Conservation (phyloP, 2,888 invertebrate species). For the Cryptocheilus praepositus region DNA sequence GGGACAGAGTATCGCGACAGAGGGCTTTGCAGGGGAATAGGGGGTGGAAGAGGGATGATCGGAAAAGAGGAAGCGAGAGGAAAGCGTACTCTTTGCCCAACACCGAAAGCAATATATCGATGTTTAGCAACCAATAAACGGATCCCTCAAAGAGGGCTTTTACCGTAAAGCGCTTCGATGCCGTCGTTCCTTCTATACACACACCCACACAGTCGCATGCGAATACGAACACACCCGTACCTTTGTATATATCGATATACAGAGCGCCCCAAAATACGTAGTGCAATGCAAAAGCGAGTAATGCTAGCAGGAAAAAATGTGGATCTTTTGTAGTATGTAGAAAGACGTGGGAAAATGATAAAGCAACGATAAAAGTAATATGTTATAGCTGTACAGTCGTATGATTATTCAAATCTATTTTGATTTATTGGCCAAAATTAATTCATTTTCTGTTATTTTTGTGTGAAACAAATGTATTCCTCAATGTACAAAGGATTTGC, state of each 20-base stretch:
- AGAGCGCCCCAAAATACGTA: no score
- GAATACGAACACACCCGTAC: neutral
- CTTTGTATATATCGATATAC: no score
- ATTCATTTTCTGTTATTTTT: no score
- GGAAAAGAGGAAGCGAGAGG: constrained; percentile 24
- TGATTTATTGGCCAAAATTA: no score
- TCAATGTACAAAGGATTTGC: no score
- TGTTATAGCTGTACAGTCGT: no score
- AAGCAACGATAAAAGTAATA: no score
- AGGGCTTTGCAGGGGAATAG: neutral
- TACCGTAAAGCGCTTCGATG: constrained; percentile 68
- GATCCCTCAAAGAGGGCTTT: constrained; percentile 74
- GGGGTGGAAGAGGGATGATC: constrained; percentile 37
- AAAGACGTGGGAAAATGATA: no score
- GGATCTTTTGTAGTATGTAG: no score
- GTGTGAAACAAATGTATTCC: no score
- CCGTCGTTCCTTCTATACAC: constrained; percentile 56
- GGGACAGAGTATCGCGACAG: neutral
- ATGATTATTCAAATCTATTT: no score
- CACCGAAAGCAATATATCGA: constrained; percentile 73
- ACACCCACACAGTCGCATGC: constrained; percentile 9
- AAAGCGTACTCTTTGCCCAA: constrained; percentile 57
- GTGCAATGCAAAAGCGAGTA: neutral
- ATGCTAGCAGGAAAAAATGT: no score
- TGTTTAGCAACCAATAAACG: constrained; percentile 75